Evolutionary conservation across 2,888 invertebrate genomes (phyloP), one percentile per base, ranked within the genome.

Genomic region (Acanthosoma haemorrhoidale): DNA sequence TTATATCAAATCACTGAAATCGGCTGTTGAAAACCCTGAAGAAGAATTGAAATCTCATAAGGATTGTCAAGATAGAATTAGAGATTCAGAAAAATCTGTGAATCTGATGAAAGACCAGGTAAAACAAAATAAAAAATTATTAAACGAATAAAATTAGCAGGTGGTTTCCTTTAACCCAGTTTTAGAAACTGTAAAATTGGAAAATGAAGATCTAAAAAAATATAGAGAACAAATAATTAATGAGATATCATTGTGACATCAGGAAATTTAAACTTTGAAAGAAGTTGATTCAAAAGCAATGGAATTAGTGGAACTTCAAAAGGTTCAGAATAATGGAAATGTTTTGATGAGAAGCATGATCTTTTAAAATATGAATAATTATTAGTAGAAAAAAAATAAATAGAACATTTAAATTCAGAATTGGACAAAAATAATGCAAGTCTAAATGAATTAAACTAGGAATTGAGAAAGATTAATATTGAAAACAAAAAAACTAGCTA

Each of bases 211-310:
- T 13, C 36, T 61, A 36, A 61, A 9, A 1, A 21, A 8, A 11
- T 15, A 61, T 8, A 16, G 61, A 18, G 61, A 84, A 60, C 83
- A 82, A 76, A 80, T 83, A 71, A 81, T 82, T 43, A 78, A 76
- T 61, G 80, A 82, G 78, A 31, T 15, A 18, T 71, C 58, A 39
- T 34, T 21, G 21, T 21, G 18, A 31, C 34, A 32, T 61, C 21
- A 11, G 4, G 61, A 61, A 18, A 36, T 61, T 21, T 13, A 61
- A 21, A 34, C 34, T 6, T 38, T 61, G n/a, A 61, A 32, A 21
- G 61, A 61, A 61, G 4, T 61, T 34, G 61, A 61, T 13, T 5
- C 36, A 36, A 21, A 34, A 34, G 18, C 11, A 32, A 11, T 61
- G 13, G 36, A 61, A 61, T 61, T 61, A 61, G 61, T 36, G 6